Conservation (phyloP, 1,140 invertebrate species). For the Drosophila pallidifrons region DNA sequence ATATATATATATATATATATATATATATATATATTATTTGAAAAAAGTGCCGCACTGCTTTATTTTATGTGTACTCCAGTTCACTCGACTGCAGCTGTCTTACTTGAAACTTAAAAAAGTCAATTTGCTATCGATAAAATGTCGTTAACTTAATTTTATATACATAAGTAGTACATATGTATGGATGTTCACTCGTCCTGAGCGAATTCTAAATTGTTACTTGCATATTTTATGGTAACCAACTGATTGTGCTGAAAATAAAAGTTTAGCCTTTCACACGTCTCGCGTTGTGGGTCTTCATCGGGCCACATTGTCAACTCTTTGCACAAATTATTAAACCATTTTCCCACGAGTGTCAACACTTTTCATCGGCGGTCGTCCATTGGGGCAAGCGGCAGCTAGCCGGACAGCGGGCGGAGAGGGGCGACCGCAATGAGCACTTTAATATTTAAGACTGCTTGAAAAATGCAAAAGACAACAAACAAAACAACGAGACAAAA, state of each 20-base stretch:
- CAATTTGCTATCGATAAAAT: neutral
- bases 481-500: constrained; percentile 38
- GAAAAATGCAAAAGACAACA: constrained; percentile 77
- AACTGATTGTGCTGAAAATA: constrained; percentile 38
- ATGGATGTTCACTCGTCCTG: no score
- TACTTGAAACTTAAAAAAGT: no score
- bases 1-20: no score
- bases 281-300: constrained; percentile 25
- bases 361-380: constrained; percentile 49
- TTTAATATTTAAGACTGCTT: constrained; percentile 79
- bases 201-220: neutral
- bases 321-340: constrained; percentile 83
- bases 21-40: no score
- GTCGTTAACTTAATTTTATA: neutral
- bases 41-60: no score
- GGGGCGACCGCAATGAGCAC: constrained; percentile 53
- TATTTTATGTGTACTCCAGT: no score
- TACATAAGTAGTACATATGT: neutral
- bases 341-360: constrained; percentile 83
- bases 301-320: constrained; percentile 68
- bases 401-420: neutral
- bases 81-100: no score
- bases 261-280: constrained; percentile 71
- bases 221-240: constrained; percentile 58
- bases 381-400: constrained; percentile 11